Evolutionary conservation across 2,113 vertebrate genomes (phyloP), one percentile per base, ranked within the genome.

Genomic region (Myocastor coypus): DNA sequence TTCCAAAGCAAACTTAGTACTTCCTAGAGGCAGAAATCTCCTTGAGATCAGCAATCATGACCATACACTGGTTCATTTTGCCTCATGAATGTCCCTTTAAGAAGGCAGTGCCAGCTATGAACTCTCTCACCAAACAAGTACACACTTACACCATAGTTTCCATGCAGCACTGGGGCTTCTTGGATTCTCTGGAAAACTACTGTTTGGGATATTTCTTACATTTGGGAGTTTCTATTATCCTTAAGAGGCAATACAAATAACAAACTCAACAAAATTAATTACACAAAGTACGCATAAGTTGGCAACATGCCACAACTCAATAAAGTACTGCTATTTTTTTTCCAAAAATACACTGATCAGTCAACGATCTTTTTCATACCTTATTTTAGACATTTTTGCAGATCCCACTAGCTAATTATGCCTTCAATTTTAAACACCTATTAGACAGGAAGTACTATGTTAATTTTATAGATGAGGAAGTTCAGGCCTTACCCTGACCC

Each of bases 231-330:
- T 75, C 50, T 94, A 42, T 71, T 81, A 71, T 66, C 32, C 66
- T 61, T 68, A 80, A 88, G 66, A 82, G 83, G 61, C 90, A 97
- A 78, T 97, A 52, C 61, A 96, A 95, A 96, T 46, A 96, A 61
- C 50, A 86, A 83, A 83, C 24, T n/a, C 83, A 89, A 86, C n/a
- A 94, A 95, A 93, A 90, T 55, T 59, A 94, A 92, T 46, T 71
- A 94, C 83, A 81, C 16, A 93, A 95, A 97, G 83, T 30, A 94
- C 78, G 89, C 77, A 84, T 11, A 22, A 87, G 81, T 78, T 6
- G 78, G 61, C n/a, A 83, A 94, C 91, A 80, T 19, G 80, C 19
- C 66, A n/a, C 26, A 26, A 42, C 66, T 50, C 24, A 87, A 57
- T 94, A 95, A 89, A 81, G 92, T 66, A 82, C 7, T 13, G 37